These are phyloP conservation scores for Ichneumon xanthorius DNA, from an alignment of 2,888 invertebrate genomes.

Conservation along the genomic window DNA sequence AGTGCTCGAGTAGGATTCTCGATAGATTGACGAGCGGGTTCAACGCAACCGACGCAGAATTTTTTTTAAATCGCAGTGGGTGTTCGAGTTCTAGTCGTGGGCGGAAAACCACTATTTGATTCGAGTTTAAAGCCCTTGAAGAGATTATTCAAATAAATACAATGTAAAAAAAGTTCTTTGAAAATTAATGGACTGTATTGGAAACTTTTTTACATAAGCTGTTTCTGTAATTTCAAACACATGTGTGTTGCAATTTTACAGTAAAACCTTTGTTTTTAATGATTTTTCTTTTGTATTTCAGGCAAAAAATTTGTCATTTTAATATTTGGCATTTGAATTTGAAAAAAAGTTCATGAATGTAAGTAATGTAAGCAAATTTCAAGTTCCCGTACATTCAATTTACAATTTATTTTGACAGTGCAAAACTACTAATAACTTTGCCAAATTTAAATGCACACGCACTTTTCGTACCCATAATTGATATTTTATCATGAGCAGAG, in stretches of 20 bases:
- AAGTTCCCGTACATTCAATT: no score
- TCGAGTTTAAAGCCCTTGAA: not conserved
- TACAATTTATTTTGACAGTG: no score
- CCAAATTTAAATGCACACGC: not conserved
- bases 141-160: not conserved
- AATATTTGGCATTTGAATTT: no score
- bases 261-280: not conserved
- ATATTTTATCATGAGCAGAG: not conserved
- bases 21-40: slow-evolving; percentile 39
- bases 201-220: no score
- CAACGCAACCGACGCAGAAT: slow-evolving; percentile 5
- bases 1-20: slow-evolving; percentile 21
- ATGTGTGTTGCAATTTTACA: no score
- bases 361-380: no score
- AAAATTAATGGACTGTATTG: no score
- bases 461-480: not conserved
- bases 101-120: not conserved
- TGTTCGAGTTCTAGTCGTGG: not conserved
- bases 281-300: no score
- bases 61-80: not conserved
- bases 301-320: no score
- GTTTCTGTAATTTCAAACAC: no score
- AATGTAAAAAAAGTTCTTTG: no score
- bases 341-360: no score
- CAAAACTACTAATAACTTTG: not conserved